Evolutionary conservation across 2,797 vertebrate species (phyloP), one percentile per base, ranked within the genome.

Genomic region (Dendrocincla tyrannina): DNA sequence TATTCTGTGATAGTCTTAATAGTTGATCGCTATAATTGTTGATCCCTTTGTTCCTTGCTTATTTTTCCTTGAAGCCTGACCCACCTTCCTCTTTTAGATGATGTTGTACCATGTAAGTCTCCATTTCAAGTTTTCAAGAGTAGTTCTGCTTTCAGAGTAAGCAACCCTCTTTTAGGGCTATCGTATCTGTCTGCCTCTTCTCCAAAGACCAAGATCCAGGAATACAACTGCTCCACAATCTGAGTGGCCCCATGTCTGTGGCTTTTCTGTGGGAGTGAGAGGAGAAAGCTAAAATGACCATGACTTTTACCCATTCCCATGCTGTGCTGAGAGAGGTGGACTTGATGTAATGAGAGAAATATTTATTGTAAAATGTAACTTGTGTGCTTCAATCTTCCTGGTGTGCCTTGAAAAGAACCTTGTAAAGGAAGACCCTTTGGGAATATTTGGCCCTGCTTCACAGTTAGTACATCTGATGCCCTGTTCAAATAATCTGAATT

Each of bases 81-180:
- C 46, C 46, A 28, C 25, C 8, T 46, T 11, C 1, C 10, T 5
- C 28, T 67, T 73, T 35, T 33, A 5, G 11, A 22, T 35, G 18
- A 24, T 8, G 12, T 47, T 72, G 28, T 76, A 37, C 19, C 17
- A 6, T 7, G 5, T 50, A 58, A 50, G 23, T 25, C 25, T 76
- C 32, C 55, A 24, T 17, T 63, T 83, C 10, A 84, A 66, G 22
- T 16, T 86, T 72, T 86, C 13, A 63, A 56, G 30, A 47, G 30
- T 23, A 50, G 23, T 17, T 85, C 6, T 70, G 28, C 24, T 85
- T 84, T 91, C 49, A 68, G 37, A 77, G n/a, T 52, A 32, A 59
- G 56, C 1, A 2, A 50, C 25, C 2, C 6, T 63, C n/a, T 91
- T 7, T 4, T 10, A 87, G 27, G 32, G 12, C 58, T 3, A 0